A percentile compares a stretch with the other conserved stretches of the same genome.
These are phyloP conservation scores for Eremobia ochroleuca DNA, from an alignment of 2,888 invertebrate genomes.

Conservation along the genomic window DNA sequence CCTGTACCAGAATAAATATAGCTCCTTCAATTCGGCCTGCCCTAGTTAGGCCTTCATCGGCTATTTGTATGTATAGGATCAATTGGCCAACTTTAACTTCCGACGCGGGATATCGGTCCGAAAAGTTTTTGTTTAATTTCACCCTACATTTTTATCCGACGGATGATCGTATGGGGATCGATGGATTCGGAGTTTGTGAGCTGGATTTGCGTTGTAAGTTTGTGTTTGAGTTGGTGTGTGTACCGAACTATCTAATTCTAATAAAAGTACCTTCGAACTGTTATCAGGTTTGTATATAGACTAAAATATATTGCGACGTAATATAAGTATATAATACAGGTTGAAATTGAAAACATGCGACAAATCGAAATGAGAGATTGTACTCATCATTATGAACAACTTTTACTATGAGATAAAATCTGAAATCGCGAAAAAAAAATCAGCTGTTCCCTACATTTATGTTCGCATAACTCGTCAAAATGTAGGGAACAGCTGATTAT, in stretches of 20 bases:
- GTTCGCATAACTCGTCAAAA: too few relatives aligned
- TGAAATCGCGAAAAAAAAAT: too few relatives aligned
- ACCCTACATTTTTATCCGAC: slow-evolving; percentile 59
- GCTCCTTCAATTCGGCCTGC: too few relatives aligned
- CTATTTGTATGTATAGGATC: slow-evolving; percentile 61
- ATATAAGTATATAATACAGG: too few relatives aligned
- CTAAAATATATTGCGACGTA: too few relatives aligned
- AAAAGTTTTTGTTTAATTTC: slow-evolving; percentile 67
- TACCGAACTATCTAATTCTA: background rate
- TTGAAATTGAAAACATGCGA: too few relatives aligned
- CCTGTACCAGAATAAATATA: slow-evolving; percentile 28
- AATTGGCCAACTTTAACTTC: slow-evolving; percentile 57
- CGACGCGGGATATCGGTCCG: slow-evolving; percentile 40
- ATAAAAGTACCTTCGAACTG: background rate
- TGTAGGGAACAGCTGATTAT: too few relatives aligned
- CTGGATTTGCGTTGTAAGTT: slow-evolving; percentile 43
- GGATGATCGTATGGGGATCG: slow-evolving; percentile 45
- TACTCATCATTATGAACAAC: too few relatives aligned
- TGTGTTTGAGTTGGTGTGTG: slow-evolving; percentile 26
- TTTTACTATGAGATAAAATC: too few relatives aligned
- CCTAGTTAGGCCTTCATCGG: slow-evolving; percentile 10
- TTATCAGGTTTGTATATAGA: background rate
- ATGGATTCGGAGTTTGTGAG: slow-evolving; percentile 17
- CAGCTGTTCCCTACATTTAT: too few relatives aligned
- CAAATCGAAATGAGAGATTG: too few relatives aligned